These are phyloP conservation scores for Benthosema pterotum DNA, from an alignment of 2,797 vertebrate genomes.

Conservation along the genomic window DNA sequence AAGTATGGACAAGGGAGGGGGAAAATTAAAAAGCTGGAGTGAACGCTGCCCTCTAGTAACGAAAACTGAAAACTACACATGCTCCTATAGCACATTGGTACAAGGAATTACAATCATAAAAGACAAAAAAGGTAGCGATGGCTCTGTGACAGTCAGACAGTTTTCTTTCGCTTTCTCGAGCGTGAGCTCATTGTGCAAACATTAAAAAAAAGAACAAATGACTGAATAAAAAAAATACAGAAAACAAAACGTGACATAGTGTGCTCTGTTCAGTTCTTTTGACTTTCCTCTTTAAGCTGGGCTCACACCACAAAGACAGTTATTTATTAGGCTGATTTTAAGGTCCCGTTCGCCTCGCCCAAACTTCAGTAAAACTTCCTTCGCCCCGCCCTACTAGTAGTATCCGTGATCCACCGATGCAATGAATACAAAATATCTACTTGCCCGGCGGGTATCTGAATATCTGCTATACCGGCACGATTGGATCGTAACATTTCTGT, in stretches of 20 bases:
- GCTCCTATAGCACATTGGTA: not conserved
- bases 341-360: too few relatives aligned
- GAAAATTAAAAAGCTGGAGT: constrained; percentile 11
- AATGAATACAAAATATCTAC: too few relatives aligned
- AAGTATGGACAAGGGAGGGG: not conserved
- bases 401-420: too few relatives aligned
- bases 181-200: constrained; percentile 14
- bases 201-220: not conserved
- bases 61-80: constrained; percentile 25
- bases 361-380: too few relatives aligned
- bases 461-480: too few relatives aligned
- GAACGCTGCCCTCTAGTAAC: constrained; percentile 7
- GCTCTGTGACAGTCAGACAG: constrained; percentile 10
- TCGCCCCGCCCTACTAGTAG: too few relatives aligned
- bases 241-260: not conserved
- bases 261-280: not conserved
- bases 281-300: too few relatives aligned
- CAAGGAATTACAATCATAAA: constrained; percentile 24
- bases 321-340: too few relatives aligned
- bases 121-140: constrained; percentile 18
- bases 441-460: too few relatives aligned
- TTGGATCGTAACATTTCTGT: too few relatives aligned
- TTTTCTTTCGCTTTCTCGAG: not conserved
- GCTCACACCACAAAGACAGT: too few relatives aligned
- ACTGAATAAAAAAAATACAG: not conserved